Percentiles rank a stretch among this genome's conserved stretches.
Evolutionary conservation across 2,113 vertebrate species (phyloP).

Genomic region (Ammodytes marinus): DNA sequence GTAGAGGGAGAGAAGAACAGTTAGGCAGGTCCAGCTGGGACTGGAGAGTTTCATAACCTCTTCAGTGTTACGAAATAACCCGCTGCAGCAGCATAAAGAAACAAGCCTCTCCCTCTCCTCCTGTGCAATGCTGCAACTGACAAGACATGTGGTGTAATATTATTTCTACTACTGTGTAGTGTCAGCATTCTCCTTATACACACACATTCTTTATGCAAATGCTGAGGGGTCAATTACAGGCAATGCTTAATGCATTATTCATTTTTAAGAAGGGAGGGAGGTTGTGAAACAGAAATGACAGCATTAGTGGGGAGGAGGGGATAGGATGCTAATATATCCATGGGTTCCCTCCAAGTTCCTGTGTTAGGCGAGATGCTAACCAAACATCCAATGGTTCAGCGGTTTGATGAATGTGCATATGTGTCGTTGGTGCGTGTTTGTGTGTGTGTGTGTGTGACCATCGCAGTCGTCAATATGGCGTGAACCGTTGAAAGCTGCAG

Average conservation of each 20-base stretch:
- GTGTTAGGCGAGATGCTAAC: slow-evolving; percentile 26
- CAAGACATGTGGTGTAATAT: slow-evolving; percentile 25
- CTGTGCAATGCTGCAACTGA: slow-evolving; percentile 34
- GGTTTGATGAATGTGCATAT: slow-evolving; percentile 65
- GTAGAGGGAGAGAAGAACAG: slow-evolving; percentile 39
- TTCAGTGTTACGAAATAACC: slow-evolving; percentile 49
- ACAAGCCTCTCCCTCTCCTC: slow-evolving; percentile 17
- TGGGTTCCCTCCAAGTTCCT: slow-evolving; percentile 8
- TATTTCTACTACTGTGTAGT: slow-evolving; percentile 43
- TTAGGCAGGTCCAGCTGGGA: slow-evolving; percentile 26
- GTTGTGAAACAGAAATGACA: slow-evolving; percentile 1
- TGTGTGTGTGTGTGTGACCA: slow-evolving; percentile 1
- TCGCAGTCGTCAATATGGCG: slow-evolving; percentile 6
- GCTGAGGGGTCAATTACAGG: slow-evolving; percentile 48
- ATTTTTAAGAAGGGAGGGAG: slow-evolving; percentile 38
- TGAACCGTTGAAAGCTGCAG: slow-evolving; percentile 32
- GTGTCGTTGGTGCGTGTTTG: slow-evolving; percentile 18
- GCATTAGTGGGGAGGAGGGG: background rate
- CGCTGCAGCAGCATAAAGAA: slow-evolving; percentile 21
- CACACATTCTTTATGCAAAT: slow-evolving; percentile 65
- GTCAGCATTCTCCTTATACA: slow-evolving; percentile 43
- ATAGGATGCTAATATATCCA: slow-evolving; percentile 8
- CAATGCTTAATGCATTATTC: slow-evolving; percentile 65
- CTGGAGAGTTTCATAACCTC: slow-evolving; percentile 40
- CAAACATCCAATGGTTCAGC: slow-evolving; percentile 59